Evolutionary conservation across 2,113 vertebrate species (phyloP).

Genomic region (Typhlomys cinereus): DNA sequence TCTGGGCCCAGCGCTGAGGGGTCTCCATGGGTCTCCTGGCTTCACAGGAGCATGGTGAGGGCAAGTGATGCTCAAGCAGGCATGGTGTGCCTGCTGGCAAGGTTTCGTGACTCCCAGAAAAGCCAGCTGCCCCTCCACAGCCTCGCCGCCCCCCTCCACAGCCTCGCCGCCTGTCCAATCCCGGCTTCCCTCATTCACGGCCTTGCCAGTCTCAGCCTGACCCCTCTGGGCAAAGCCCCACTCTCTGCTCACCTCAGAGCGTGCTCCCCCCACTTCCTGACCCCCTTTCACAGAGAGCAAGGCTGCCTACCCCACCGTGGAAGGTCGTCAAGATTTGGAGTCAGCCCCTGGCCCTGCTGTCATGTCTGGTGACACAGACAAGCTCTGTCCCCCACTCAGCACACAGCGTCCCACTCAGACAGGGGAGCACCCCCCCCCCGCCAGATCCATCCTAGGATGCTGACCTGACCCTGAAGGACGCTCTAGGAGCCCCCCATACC

Average conservation of each 20-base stretch:
- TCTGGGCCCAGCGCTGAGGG: neutral
- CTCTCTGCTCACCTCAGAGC: neutral
- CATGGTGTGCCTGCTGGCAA: accelerated
- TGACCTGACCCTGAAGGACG: neutral
- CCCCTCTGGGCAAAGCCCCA: accelerated
- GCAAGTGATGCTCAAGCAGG: neutral
- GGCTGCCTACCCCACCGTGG: accelerated
- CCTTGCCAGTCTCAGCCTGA: no score
- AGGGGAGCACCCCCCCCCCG: neutral
- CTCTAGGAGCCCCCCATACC: no score
- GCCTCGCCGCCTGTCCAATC: neutral
- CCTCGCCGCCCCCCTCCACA: neutral
- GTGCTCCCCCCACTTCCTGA: neutral
- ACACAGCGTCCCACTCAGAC: neutral
- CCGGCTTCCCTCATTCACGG: no score
- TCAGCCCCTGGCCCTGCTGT: neutral
- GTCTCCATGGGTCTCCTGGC: neutral
- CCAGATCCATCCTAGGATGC: neutral
- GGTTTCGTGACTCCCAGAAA: no score
- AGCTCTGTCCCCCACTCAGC: neutral
- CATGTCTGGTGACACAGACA: neutral
- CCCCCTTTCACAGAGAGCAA: neutral
- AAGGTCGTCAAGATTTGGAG: neutral
- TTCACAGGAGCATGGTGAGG: accelerated
- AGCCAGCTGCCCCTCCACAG: no score